These are phyloP conservation scores for Achlya flavicornis DNA, from an alignment of 2,888 invertebrate genomes.

Conservation along the genomic window DNA sequence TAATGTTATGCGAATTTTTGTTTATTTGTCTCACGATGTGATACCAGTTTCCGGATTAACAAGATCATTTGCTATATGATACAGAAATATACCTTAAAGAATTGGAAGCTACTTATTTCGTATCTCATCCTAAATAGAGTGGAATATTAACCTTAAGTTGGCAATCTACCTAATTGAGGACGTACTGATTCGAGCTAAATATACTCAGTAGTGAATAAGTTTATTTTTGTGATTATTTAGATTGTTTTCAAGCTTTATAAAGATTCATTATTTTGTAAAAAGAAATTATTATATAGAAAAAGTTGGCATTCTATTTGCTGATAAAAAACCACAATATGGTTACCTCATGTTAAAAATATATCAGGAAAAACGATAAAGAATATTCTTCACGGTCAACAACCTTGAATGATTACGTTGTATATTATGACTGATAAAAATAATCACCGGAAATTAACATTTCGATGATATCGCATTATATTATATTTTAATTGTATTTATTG, in stretches of 20 bases:
- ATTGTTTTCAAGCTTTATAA: not conserved
- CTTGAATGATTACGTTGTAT: conserved; percentile 16
- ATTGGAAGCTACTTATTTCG: not conserved
- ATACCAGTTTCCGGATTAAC: too few species aligned
- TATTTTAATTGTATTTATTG: conserved; percentile 37
- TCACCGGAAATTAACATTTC: conserved; percentile 25
- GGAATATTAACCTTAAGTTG: not conserved
- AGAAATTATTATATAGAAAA: not conserved
- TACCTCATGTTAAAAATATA: not conserved
- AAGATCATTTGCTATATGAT: too few species aligned
- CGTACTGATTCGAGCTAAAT: conserved; percentile 1
- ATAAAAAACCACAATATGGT: not conserved
- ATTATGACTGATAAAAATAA: conserved; percentile 21
- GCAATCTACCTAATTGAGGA: conserved; percentile 8
- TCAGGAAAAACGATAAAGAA: not conserved
- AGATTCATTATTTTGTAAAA: not conserved
- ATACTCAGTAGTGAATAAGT: not conserved
- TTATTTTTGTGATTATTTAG: not conserved
- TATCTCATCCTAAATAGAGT: not conserved
- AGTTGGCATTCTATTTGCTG: not conserved
- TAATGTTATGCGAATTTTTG: not conserved
- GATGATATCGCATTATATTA: not conserved
- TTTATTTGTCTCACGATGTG: not conserved
- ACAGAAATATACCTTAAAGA: not conserved
- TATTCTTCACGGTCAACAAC: not conserved